phyloP scores from a whole-genome alignment of 2,888 invertebrate genomes.

The Argyresthia goedartella region DNA sequence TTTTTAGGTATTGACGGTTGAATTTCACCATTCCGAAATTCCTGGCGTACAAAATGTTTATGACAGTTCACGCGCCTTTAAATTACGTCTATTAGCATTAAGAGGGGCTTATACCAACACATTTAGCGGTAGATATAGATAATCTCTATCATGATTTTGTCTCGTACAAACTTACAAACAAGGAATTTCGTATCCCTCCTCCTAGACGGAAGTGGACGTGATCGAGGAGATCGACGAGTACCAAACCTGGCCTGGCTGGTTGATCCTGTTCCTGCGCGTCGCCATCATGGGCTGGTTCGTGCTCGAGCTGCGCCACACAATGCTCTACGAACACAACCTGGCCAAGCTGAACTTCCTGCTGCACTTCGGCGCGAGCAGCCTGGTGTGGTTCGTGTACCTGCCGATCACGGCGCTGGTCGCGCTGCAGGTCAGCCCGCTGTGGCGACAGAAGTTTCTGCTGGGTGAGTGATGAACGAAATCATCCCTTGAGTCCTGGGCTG shows the following conservation, averaged over 20 bases:
- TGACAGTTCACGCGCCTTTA: too few species aligned
- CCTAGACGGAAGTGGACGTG: constrained; percentile 93
- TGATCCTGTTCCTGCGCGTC: constrained; percentile 88
- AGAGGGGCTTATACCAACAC: too few species aligned
- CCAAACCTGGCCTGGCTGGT: constrained; percentile 98
- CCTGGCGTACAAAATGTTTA: too few species aligned
- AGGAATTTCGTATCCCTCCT: too few species aligned
- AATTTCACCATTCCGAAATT: too few species aligned
- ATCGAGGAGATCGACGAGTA: constrained; percentile 97
- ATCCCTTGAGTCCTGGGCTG: too few species aligned
- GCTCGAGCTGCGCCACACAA: constrained; percentile 72
- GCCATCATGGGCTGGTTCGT: constrained; percentile 93
- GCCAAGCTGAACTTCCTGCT: constrained; percentile 91
- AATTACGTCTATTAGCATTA: too few species aligned
- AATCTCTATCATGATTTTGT: too few species aligned
- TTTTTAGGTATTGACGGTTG: too few species aligned
- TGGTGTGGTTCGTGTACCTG: constrained; percentile 98
- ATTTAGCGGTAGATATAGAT: too few species aligned
- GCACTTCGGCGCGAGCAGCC: constrained; percentile 96
- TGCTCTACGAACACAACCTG: constrained; percentile 69
- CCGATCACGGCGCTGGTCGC: constrained; percentile 95
- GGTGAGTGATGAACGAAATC: constrained; percentile 84
- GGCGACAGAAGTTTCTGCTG: constrained; percentile 94
- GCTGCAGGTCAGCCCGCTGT: constrained; percentile 92
- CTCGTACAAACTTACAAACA: too few species aligned